Percentiles rank a stretch among this genome's conserved stretches.
These are phyloP conservation scores for Sphaerodactylus townsendi DNA, from an alignment of 2,113 vertebrate genomes.

Conservation along the genomic window DNA sequence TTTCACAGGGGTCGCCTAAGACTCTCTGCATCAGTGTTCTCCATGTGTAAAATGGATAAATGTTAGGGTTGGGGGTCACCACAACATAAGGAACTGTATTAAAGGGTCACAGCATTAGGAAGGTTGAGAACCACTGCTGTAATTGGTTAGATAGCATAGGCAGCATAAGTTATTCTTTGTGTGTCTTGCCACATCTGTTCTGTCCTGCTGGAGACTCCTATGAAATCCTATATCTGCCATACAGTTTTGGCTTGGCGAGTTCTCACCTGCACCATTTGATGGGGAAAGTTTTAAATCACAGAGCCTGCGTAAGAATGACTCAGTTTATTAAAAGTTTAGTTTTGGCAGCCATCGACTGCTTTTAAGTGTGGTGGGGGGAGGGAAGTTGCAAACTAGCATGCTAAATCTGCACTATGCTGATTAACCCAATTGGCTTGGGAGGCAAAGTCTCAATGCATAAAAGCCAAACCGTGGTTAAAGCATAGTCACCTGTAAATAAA, in stretches of 20 bases:
- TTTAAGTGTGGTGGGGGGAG: not conserved
- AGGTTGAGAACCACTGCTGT: too few species aligned
- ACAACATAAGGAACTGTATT: too few species aligned
- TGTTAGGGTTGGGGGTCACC: too few species aligned
- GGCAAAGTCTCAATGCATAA: not conserved
- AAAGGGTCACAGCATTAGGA: too few species aligned
- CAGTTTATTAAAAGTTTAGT: not conserved
- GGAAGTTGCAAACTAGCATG: not conserved
- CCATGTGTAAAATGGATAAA: too few species aligned
- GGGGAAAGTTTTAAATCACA: not conserved
- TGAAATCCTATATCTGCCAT: not conserved
- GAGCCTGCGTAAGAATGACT: not conserved
- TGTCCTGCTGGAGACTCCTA: not conserved
- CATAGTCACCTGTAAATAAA: accelerated
- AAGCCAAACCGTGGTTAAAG: not conserved
- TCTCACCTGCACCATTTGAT: not conserved
- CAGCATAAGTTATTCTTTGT: too few species aligned
- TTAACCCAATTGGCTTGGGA: not conserved
- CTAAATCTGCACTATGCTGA: not conserved
- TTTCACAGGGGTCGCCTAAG: too few species aligned
- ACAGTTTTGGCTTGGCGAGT: not conserved
- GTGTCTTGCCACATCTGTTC: too few species aligned
- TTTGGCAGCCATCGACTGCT: not conserved
- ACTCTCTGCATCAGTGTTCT: too few species aligned
- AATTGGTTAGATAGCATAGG: too few species aligned